phyloP scores from a whole-genome alignment of 1,140 invertebrate species.

The Scaptomyza graminum region DNA sequence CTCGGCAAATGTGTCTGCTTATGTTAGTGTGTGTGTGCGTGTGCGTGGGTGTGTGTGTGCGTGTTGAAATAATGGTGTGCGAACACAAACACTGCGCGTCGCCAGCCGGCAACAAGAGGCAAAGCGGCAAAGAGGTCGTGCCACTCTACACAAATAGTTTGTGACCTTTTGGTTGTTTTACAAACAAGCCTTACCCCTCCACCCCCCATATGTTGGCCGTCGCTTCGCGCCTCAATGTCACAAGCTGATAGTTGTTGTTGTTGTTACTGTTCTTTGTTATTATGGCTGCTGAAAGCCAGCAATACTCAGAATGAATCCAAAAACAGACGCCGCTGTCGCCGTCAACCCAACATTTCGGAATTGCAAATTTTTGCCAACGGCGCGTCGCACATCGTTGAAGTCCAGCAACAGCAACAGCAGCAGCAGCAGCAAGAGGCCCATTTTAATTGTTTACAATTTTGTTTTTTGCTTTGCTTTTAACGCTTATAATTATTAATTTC shows the following conservation, averaged over 20 bases:
- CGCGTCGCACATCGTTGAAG: constrained; percentile 24
- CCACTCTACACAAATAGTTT: constrained; percentile 77
- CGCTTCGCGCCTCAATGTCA: constrained; percentile 70
- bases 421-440: constrained; percentile 57
- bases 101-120: constrained; percentile 38
- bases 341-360: constrained; percentile 65
- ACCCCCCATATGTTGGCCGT: constrained; percentile 39
- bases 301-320: constrained; percentile 38
- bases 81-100: constrained; percentile 53
- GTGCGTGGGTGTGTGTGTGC: constrained; percentile 37
- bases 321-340: constrained; percentile 47
- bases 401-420: no score
- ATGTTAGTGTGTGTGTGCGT: constrained; percentile 10
- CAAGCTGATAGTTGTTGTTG: constrained; percentile 36
- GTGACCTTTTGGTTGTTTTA: constrained; percentile 79
- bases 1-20: constrained; percentile 58
- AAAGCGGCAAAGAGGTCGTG: constrained; percentile 53
- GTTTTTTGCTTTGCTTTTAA: constrained; percentile 72
- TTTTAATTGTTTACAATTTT: constrained; percentile 77
- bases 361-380: constrained; percentile 70
- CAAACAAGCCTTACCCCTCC: constrained; percentile 56
- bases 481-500: constrained; percentile 82
- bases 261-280: constrained; percentile 4
- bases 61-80: constrained; percentile 57
- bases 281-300: not conserved